These are phyloP conservation scores for Arctopsyche grandis DNA, from an alignment of 1,140 invertebrate species.

Conservation along the genomic window DNA sequence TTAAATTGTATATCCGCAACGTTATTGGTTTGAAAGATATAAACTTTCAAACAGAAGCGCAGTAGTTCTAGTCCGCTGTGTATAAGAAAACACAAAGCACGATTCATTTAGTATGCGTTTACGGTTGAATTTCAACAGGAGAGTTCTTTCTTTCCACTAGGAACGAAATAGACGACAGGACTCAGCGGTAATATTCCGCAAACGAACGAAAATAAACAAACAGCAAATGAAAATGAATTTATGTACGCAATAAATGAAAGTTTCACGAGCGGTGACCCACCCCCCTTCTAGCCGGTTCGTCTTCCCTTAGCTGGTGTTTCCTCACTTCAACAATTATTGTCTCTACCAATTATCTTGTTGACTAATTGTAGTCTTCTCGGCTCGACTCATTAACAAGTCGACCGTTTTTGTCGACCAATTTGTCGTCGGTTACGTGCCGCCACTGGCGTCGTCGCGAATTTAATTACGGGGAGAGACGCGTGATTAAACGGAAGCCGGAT, in stretches of 20 bases:
- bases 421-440: constrained; percentile 7
- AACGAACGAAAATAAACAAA: background rate
- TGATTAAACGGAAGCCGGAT: background rate
- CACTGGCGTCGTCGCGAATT: background rate
- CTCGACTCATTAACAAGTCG: background rate
- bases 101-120: too few species aligned
- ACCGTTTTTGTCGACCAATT: constrained; percentile 9
- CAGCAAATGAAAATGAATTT: background rate
- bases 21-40: too few species aligned
- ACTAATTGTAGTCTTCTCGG: background rate
- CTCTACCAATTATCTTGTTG: background rate
- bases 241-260: background rate
- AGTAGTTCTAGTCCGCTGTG: too few species aligned
- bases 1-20: too few species aligned
- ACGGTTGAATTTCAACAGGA: too few species aligned
- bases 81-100: too few species aligned
- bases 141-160: too few species aligned
- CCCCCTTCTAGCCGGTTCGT: background rate
- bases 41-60: too few species aligned
- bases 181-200: too few species aligned
- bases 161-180: too few species aligned
- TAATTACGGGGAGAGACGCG: background rate
- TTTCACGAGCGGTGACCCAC: background rate
- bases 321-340: background rate
- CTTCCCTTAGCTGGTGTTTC: background rate